Evolutionary conservation across 2,113 vertebrate species (phyloP).

Genomic region (Rhinolophus ferrumequinum): DNA sequence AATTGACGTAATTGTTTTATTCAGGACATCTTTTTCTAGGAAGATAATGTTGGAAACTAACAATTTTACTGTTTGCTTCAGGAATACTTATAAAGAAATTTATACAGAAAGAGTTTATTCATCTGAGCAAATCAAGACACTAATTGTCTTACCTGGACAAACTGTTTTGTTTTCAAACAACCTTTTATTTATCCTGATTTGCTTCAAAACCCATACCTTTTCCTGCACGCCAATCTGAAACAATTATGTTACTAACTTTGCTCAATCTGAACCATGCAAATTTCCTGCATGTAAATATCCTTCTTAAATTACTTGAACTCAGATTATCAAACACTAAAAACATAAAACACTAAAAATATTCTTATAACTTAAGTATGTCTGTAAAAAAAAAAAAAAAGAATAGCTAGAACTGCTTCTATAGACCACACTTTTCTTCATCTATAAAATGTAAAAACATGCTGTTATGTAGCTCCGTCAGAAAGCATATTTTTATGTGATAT

Average conservation of each 20-base stretch:
- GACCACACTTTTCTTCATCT: not conserved
- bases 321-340: not conserved
- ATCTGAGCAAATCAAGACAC: not conserved
- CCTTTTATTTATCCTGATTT: not conserved
- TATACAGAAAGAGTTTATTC: constrained; percentile 3
- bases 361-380: not conserved
- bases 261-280: too few relatives aligned
- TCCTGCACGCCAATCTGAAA: not conserved
- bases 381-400: not conserved
- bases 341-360: not conserved
- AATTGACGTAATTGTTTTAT: not conserved
- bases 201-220: not conserved
- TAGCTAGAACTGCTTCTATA: not conserved
- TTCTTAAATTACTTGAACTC: not conserved
- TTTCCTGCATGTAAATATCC: not conserved
- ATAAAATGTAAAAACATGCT: not conserved
- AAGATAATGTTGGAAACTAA: constrained; percentile 8
- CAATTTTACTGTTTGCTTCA: not conserved
- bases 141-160: not conserved
- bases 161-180: not conserved
- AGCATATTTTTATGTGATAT: not conserved
- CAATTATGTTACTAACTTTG: not conserved
- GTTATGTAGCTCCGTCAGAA: not conserved
- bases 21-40: not conserved
- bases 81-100: constrained; percentile 1